Evolutionary conservation across 2,888 invertebrate genomes (phyloP).

Genomic region (Orchesellides sinensis): DNA sequence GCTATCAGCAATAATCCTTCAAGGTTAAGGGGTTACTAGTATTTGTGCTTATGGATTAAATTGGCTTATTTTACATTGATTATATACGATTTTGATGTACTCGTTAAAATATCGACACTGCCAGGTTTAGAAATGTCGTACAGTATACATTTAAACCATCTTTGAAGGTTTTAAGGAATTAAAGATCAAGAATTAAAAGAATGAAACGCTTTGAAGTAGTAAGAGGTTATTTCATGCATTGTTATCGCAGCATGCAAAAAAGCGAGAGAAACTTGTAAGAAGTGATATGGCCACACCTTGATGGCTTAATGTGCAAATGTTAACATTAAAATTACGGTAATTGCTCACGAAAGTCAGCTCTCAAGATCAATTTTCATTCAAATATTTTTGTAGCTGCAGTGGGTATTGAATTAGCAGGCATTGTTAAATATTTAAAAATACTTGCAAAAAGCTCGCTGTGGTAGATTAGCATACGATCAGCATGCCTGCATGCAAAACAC

Average conservation of each 20-base stretch:
- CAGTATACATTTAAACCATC: too few relatives aligned
- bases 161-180: too few relatives aligned
- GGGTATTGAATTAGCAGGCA: neutral
- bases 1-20: conserved; percentile 2
- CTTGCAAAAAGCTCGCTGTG: neutral
- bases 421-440: neutral
- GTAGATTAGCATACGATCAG: neutral
- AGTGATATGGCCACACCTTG: conserved; percentile 22
- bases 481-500: neutral
- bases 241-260: conserved; percentile 3
- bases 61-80: too few relatives aligned
- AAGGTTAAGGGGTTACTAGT: conserved; percentile 16
- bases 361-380: neutral
- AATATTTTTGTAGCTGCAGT: neutral
- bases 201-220: neutral
- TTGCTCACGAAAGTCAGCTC: conserved; percentile 6
- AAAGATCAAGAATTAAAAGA: neutral
- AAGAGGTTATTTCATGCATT: neutral
- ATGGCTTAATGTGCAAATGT: conserved; percentile 31
- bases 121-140: too few relatives aligned
- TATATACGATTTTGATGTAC: too few relatives aligned
- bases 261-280: neutral
- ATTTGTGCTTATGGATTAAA: too few relatives aligned
- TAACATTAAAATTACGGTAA: conserved; percentile 36
- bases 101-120: too few relatives aligned